These are phyloP conservation scores for Meriones psammophilus DNA, from an alignment of 2,797 vertebrate species.

Conservation along the genomic window DNA sequence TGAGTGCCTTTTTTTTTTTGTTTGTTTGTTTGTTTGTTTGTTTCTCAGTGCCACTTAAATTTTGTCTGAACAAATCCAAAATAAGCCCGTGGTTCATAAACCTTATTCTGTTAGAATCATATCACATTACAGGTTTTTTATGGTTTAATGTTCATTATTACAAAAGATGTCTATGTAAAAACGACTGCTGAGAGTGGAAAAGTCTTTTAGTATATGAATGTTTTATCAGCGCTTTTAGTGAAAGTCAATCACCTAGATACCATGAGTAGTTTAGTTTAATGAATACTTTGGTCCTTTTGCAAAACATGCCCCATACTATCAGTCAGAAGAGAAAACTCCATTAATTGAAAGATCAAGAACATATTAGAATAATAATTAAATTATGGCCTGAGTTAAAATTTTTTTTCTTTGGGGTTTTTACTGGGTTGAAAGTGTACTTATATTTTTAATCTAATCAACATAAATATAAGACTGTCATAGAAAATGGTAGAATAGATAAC, in stretches of 20 bases:
- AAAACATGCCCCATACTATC: neutral
- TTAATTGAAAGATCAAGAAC: slow-evolving; percentile 8
- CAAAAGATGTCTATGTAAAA: neutral
- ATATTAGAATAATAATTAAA: neutral
- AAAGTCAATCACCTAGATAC: neutral
- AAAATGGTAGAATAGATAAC: slow-evolving; percentile 74
- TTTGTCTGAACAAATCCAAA: neutral
- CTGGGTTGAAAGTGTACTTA: slow-evolving; percentile 45
- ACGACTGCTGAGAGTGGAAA: neutral
- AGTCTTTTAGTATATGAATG: neutral
- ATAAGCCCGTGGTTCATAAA: neutral
- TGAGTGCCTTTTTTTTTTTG: neutral
- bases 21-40: neutral
- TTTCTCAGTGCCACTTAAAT: neutral
- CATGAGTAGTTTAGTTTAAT: neutral
- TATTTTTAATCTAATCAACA: slow-evolving; percentile 73
- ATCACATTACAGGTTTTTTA: neutral
- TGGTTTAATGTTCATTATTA: slow-evolving; percentile 11
- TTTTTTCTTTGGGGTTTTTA: neutral
- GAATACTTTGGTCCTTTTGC: slow-evolving; percentile 4
- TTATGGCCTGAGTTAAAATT: neutral
- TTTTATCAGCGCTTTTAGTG: neutral
- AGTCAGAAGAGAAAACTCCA: neutral
- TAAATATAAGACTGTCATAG: slow-evolving; percentile 78
- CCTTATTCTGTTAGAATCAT: neutral